Evolutionary conservation across 2,888 invertebrate species (phyloP).

Genomic region (Automeris io): DNA sequence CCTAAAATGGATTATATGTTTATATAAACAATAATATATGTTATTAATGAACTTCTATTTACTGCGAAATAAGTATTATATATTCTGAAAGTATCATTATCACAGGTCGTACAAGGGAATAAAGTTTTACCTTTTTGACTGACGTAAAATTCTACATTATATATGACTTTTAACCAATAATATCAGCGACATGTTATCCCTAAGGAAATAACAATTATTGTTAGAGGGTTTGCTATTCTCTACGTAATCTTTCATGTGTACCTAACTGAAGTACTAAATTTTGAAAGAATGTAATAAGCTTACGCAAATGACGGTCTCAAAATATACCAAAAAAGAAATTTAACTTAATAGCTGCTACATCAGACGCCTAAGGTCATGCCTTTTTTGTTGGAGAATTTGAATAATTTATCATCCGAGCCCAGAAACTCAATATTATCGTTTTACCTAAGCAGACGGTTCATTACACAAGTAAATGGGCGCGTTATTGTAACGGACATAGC

Average conservation of each 20-base stretch:
- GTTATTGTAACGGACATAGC: not conserved
- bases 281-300: not conserved
- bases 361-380: not conserved
- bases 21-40: too few species aligned
- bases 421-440: not conserved
- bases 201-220: conserved; percentile 2
- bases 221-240: not conserved
- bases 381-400: not conserved
- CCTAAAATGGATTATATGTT: too few species aligned
- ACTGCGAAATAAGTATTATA: too few species aligned
- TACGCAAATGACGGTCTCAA: not conserved
- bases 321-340: not conserved
- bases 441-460: not conserved
- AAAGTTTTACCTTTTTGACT: too few species aligned
- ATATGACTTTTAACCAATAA: too few species aligned
- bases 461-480: not conserved
- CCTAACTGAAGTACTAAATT: not conserved
- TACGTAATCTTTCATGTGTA: not conserved
- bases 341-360: not conserved
- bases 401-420: not conserved
- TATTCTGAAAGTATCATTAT: too few species aligned
- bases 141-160: too few species aligned
- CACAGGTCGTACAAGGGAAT: too few species aligned
- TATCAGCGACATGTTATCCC: too few species aligned
- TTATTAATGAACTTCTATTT: too few species aligned